Conservation (phyloP, 2,113 vertebrate genomes). For the Muscicapa adusta region DNA sequence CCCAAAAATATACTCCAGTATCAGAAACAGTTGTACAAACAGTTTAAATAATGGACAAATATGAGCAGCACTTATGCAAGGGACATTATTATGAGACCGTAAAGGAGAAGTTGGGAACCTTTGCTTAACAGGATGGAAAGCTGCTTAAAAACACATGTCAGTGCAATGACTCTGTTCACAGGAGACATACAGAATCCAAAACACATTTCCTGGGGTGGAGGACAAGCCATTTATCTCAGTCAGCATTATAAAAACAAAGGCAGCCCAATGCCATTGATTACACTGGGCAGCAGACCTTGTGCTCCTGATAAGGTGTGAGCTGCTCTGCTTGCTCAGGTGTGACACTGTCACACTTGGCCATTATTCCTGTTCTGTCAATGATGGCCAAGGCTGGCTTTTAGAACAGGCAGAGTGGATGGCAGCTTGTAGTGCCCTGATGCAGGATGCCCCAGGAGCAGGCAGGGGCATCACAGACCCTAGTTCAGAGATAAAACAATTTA, state of each 20-base stretch:
- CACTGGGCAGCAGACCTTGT: background rate
- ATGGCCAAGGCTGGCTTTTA: background rate
- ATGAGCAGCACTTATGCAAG: background rate
- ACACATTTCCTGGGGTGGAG: background rate
- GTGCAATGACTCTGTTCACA: background rate
- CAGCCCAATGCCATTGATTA: background rate
- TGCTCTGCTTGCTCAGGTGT: background rate
- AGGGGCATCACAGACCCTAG: background rate
- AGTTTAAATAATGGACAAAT: background rate
- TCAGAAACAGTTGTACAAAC: background rate
- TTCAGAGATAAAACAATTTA: background rate
- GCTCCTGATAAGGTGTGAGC: background rate
- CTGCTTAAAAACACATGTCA: background rate
- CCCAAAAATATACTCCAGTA: background rate
- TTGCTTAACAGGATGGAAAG: background rate
- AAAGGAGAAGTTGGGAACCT: background rate
- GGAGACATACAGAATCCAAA: background rate
- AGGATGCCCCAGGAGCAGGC: background rate
- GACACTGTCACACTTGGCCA: background rate
- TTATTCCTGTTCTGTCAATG: background rate
- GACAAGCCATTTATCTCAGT: background rate
- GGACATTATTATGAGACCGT: background rate
- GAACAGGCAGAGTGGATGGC: background rate
- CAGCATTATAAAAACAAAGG: background rate
- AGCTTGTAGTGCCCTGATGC: rapidly evolving